A percentile compares a stretch with the other conserved stretches of the same genome.
These are phyloP conservation scores for Latheticus oryzae DNA, from an alignment of 2,888 invertebrate species.

Conservation along the genomic window DNA sequence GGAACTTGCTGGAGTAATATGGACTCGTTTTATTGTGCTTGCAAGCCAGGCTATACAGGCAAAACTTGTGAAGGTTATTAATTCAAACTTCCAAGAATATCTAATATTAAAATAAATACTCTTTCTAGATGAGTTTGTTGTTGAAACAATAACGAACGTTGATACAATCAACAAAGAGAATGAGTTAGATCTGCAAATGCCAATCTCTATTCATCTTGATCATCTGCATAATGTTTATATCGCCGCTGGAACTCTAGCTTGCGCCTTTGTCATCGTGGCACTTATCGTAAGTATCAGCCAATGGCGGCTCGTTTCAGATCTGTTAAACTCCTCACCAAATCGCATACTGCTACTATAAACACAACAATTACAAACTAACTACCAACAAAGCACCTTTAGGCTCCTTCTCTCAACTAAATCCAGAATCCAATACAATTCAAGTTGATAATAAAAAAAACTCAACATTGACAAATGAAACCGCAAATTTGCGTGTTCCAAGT, in stretches of 20 bases:
- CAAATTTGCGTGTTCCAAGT: too few species aligned
- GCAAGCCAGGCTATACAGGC: constrained; percentile 83
- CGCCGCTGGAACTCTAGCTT: constrained; percentile 80
- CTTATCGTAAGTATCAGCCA: constrained; percentile 72
- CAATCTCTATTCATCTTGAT: constrained; percentile 71
- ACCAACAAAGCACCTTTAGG: too few species aligned
- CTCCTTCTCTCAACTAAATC: too few species aligned
- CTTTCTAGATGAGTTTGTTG: constrained; percentile 74
- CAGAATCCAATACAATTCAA: too few species aligned
- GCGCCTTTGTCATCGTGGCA: constrained; percentile 77
- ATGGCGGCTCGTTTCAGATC: neutral
- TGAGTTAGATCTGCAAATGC: constrained; percentile 52
- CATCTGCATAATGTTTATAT: constrained; percentile 82
- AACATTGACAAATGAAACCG: too few species aligned
- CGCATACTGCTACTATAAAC: too few species aligned
- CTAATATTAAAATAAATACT: constrained; percentile 29
- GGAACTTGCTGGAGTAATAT: constrained; percentile 83
- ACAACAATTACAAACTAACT: too few species aligned
- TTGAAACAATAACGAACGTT: constrained; percentile 70
- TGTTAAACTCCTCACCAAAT: too few species aligned
- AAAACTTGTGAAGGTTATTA: constrained; percentile 79
- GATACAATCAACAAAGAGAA: constrained; percentile 47
- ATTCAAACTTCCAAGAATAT: constrained; percentile 23
- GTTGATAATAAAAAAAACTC: too few species aligned
- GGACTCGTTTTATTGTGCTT: constrained; percentile 83